Base-by-base conservation (phyloP, 2,113 vertebrate species). In the Tauraco erythrolophus region DNA sequence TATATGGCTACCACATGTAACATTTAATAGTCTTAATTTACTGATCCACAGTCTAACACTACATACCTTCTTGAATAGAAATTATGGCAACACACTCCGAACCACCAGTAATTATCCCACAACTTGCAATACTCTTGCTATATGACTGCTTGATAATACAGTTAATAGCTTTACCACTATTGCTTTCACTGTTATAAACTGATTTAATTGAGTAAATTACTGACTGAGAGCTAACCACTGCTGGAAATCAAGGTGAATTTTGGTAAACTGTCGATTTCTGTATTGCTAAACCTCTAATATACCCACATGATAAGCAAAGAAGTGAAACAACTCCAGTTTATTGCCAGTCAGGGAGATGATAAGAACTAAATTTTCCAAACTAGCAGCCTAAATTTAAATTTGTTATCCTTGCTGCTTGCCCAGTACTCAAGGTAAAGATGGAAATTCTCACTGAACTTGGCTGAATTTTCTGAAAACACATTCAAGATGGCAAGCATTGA, bases 291-390 rank as follows among this genome's bases (percentile, higher is more conserved):
- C 23, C 43, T 71, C 46, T 1, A 3, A 68, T 41, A 75, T 28
- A 85, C 51, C 9, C 51, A 84, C 25, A 48, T 46, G 60, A 62
- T 71, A 89, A 56, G 50, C 41, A 54, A 88, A 83, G 50, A 43
- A 60, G 27, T 8, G 1, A 92, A 89, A 21, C 18, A 77, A 84
- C 30, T 25, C 14, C 1, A 3, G 33, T 58, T 84, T 91, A 80
- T 3, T 80, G 54, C 19, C 46, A 91, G 51, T 48, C 51, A 41
- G 0, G 0, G 68, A 77, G 54, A 22, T 43, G 37, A 50, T 57
- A 51, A 60, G 19, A 83, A 85, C 11, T 41, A 65, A 45, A 83
- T 84, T 84, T 94, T 94, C 79, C 83, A 96, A 94, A 89, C 31
- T 54, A 94, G 71, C 37, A 95, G 58, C 46, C 54, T 86, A 85